These are phyloP conservation scores for Tromatobia lineatoria DNA, from an alignment of 2,888 invertebrate genomes.

Conservation along the genomic window DNA sequence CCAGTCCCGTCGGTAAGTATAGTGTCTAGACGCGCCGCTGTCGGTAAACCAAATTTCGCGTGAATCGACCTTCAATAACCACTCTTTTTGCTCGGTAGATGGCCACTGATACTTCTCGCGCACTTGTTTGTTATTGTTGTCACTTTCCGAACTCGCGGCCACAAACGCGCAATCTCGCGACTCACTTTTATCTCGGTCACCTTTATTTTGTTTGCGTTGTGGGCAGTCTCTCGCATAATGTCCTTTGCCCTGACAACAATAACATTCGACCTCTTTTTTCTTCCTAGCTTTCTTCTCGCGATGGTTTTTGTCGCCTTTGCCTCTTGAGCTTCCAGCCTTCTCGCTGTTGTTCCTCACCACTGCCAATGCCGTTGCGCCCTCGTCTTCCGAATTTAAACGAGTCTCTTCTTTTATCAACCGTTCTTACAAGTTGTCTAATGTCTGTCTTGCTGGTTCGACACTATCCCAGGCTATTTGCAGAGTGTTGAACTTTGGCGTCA, in stretches of 20 bases:
- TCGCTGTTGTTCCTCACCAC: conserved; percentile 1
- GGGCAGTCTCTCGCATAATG: conserved; percentile 56
- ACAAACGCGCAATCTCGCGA: conserved; percentile 7
- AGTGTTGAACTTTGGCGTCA: conserved; percentile 59
- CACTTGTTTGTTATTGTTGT: background rate
- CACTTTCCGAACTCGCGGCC: background rate
- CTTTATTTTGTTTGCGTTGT: conserved; percentile 13
- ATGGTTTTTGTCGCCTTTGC: background rate
- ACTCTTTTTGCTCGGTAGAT: background rate
- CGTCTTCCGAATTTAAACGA: background rate
- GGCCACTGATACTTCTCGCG: background rate
- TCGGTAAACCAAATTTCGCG: conserved; percentile 50
- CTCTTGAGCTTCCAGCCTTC: background rate
- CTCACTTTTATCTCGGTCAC: background rate
- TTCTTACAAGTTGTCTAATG: conserved; percentile 64
- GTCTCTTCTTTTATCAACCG: conserved; percentile 67
- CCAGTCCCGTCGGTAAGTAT: conserved; percentile 32
- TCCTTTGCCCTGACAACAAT: conserved; percentile 31
- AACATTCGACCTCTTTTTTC: background rate
- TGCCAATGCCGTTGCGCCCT: conserved; percentile 12
- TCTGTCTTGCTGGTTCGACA: conserved; percentile 61
- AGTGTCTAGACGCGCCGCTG: conserved; percentile 59
- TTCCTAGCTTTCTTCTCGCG: background rate
- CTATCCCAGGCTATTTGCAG: conserved; percentile 68
- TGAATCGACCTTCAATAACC: background rate